Evolutionary conservation across 2,888 invertebrate genomes (phyloP), one percentile per base, ranked within the genome.

Genomic region (Gymnoscelis rufifasciata): DNA sequence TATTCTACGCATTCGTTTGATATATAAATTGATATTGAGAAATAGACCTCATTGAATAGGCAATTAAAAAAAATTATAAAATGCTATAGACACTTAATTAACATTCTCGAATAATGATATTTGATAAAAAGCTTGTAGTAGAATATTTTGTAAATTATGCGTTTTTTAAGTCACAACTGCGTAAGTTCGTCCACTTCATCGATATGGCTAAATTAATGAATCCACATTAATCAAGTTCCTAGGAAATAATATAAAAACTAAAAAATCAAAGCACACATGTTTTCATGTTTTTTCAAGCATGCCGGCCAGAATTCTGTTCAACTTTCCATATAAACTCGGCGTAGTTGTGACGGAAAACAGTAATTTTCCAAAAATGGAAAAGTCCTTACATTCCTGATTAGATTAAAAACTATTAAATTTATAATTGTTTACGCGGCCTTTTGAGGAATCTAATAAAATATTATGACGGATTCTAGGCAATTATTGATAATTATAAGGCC

Each of bases 241-340:
- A 24, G 37, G 41, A 44, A 47, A 41, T 26, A 11, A 2, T 23
- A 30, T 36, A 50, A 52, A 55, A 52, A 51, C 28, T 28, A 2
- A 40, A 24, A 38, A 43, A 23, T 19, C 11, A 40, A n/a, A 38
- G 8, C 10, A 11, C 19, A 12, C 14, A 14, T 29, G 11, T n/a
- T n/a, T n/a, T n/a, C n/a, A n/a, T n/a, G n/a, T n/a, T 41, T 51
- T 54, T 50, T 43, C 4, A 35, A 15, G 15, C 10, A 12, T 39
- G 11, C 2, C 30, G 27, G 13, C 24, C 41, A 41, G 27, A 40
- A 29, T 42, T 38, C 7, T 2, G 5, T 4, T 7, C 50, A 51
- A 43, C 42, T 27, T 51, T 43, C 50, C 46, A 13, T 51, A 42
- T 39, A 36, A 28, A 7, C 0, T 33, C 24, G n/a, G 11, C n/a